Base-by-base conservation (phyloP, 92 coral and sea anemone species). In the Ricordea florida region DNA sequence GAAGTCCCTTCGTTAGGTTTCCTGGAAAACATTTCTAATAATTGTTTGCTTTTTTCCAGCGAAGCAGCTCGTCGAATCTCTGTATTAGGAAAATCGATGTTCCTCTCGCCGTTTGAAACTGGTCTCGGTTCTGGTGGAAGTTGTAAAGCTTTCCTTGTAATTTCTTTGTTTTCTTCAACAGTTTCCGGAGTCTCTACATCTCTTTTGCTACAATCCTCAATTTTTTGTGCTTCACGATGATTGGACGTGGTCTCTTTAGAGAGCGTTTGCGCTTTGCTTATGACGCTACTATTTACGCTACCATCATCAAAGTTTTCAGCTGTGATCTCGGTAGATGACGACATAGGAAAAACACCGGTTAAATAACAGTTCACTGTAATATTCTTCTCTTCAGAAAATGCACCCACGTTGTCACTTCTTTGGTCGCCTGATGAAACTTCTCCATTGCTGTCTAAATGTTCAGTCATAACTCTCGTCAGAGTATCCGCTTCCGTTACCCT, bases 11-110 rank as follows among this genome's bases (percentile, higher is more conserved):
- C 30, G 17, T 6, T 18, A 0, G 62, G 65, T 18, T 41, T 55
- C 66, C 41, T 70, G 18, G 77, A 17, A 59, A 73, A 73, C 68
- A 73, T 27, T 23, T 59, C 58, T 17, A 73, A 51, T 5, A 73
- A 23, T 28, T 33, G 47, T 61, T 73, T 73, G 55, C 80, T 25
- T 22, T 59, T 73, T 33, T 60, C 69, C 4, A 73, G 35, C 58
- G 68, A 44, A 2, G 17, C 10, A 20, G 47, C 21, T 5, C 10
- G 13, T 16, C 13, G 11, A 51, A 15, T 27, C 18, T 16, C 65
- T 13, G 22, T 8, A 21, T 41, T 55, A 20, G 29, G 25, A 3
- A 58, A 59, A 21, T 1, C 21, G 35, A 5, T 40, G 36, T 33
- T 35, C 52, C 48, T 65, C 14, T 55, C 42, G 53, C 22, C 22